Conservation (phyloP, 2,113 vertebrate genomes). For the Glaucidium brasilianum region DNA sequence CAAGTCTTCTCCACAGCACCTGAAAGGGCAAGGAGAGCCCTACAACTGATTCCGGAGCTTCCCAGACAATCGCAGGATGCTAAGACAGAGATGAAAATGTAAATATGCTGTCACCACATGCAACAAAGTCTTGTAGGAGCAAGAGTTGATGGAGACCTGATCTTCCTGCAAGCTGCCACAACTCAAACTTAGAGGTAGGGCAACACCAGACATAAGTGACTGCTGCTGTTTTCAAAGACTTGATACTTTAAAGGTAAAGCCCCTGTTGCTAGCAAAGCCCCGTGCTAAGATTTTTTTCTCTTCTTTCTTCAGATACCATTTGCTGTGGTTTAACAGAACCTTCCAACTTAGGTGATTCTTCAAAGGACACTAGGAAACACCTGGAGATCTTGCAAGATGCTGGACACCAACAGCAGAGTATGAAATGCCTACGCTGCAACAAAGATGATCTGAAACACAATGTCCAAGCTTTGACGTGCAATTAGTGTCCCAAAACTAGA, state of each 20-base stretch:
- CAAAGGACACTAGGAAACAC: not conserved
- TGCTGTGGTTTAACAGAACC: not conserved
- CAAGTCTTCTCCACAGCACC: not conserved
- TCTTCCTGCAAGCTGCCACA: not conserved
- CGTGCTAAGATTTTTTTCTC: not conserved
- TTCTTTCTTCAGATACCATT: not conserved
- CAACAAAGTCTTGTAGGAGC: not conserved
- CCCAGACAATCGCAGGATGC: not conserved
- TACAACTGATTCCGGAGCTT: not conserved
- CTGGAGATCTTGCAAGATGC: not conserved
- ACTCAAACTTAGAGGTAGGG: not conserved
- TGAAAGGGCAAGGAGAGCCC: not conserved
- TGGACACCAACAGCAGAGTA: not conserved
- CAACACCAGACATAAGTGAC: not conserved
- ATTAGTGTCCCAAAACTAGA: not conserved
- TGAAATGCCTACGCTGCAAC: not conserved
- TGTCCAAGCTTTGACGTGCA: not conserved
- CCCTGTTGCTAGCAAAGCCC: not conserved
- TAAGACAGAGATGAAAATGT: not conserved
- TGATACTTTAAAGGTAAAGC: not conserved
- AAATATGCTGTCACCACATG: not conserved
- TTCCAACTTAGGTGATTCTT: not conserved
- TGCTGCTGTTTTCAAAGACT: not conserved
- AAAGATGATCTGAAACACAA: not conserved
- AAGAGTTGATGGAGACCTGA: not conserved